These are phyloP conservation scores for Phyllotreta cruciferae DNA, from an alignment of 2,888 invertebrate species.

Conservation along the genomic window DNA sequence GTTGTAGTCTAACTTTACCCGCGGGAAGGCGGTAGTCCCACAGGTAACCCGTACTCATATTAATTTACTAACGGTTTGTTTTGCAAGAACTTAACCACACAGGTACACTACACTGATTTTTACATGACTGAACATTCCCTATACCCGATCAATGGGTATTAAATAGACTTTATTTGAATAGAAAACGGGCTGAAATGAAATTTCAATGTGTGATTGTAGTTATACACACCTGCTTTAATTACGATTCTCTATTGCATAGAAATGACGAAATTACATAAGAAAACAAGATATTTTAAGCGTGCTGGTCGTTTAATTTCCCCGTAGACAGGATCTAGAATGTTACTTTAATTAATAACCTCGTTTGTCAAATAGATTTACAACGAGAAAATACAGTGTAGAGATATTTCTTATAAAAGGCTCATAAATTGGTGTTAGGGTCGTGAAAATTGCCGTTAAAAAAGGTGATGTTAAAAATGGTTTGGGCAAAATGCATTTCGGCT, in stretches of 20 bases:
- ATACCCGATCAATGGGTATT: slow-evolving; percentile 6
- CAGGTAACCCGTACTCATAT: slow-evolving; percentile 31
- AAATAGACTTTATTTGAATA: slow-evolving; percentile 8
- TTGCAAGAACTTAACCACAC: slow-evolving; percentile 23
- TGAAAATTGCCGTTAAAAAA: slow-evolving; percentile 31
- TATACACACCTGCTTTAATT: too few relatives aligned
- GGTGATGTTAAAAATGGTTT: slow-evolving; percentile 30
- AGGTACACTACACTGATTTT: slow-evolving; percentile 2
- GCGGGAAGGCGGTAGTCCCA: slow-evolving; percentile 23
- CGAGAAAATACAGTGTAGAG: slow-evolving; percentile 23
- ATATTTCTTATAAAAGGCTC: slow-evolving; percentile 26
- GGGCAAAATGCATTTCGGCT: slow-evolving; percentile 29
- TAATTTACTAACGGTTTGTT: slow-evolving; percentile 29
- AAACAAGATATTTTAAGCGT: slow-evolving; percentile 1
- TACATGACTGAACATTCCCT: slow-evolving; percentile 1
- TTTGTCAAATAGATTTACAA: slow-evolving; percentile 27
- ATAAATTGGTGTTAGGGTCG: slow-evolving; percentile 31
- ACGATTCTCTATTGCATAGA: too few relatives aligned
- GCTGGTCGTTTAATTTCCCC: slow-evolving; percentile 11
- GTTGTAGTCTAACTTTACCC: slow-evolving; percentile 32
- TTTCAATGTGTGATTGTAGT: too few relatives aligned
- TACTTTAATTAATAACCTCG: slow-evolving; percentile 19
- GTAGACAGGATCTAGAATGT: slow-evolving; percentile 14
- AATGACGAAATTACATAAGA: too few relatives aligned
- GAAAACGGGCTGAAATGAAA: not conserved